Conservation (phyloP, 2,113 vertebrate species). For the Lota lota region DNA sequence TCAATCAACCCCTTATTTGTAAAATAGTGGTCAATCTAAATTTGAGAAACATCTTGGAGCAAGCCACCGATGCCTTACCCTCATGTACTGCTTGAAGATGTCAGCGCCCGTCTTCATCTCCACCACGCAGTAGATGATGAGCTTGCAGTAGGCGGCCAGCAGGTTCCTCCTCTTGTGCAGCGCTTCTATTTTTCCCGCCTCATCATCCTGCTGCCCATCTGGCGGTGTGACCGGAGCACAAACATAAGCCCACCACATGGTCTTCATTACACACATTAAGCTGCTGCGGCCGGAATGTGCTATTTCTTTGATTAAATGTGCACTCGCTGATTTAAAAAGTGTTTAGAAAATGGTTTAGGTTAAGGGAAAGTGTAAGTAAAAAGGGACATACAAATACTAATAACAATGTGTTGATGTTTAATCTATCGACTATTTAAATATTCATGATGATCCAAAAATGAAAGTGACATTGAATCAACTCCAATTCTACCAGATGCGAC, state of each 20-base stretch:
- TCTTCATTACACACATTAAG: too few species aligned
- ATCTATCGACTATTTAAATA: too few species aligned
- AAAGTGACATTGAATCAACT: too few species aligned
- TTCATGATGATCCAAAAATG: too few species aligned
- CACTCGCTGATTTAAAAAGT: too few species aligned
- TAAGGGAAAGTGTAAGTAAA: too few species aligned
- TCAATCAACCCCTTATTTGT: neutral
- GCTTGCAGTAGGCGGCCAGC: slow-evolving; percentile 96
- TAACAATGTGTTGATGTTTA: too few species aligned
- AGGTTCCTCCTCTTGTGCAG: slow-evolving; percentile 98
- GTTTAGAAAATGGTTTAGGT: too few species aligned
- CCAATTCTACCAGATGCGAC: too few species aligned
- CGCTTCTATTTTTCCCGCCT: slow-evolving; percentile 98
- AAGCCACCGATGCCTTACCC: slow-evolving; percentile 74
- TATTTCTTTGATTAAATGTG: too few species aligned
- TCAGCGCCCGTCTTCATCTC: slow-evolving; percentile 97
- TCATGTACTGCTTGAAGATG: slow-evolving; percentile 99
- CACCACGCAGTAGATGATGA: slow-evolving; percentile 98
- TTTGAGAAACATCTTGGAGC: neutral
- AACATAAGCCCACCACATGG: neutral
- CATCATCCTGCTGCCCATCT: slow-evolving; percentile 98
- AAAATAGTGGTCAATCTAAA: neutral
- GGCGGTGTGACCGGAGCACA: slow-evolving; percentile 4
- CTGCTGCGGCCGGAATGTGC: too few species aligned
- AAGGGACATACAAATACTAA: too few species aligned